Percentiles rank a stretch among this genome's conserved stretches.
Evolutionary conservation across 2,888 invertebrate genomes (phyloP).

Genomic region (Euzetes globulus): DNA sequence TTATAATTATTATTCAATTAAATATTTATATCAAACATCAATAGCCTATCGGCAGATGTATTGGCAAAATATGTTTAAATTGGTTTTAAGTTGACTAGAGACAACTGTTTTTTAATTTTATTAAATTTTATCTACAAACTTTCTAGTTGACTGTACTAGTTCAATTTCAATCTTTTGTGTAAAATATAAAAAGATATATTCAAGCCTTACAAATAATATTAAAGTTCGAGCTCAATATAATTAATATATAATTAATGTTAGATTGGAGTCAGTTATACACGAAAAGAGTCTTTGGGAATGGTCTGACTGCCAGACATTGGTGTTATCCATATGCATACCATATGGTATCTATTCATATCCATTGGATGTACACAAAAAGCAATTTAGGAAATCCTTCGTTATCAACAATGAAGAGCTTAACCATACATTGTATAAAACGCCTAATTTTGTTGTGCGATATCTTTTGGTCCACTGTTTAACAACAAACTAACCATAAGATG

Average conservation of each 20-base stretch:
- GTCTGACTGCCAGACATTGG: background rate
- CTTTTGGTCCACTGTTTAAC: background rate
- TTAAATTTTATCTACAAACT: too few species aligned
- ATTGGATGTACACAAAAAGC: background rate
- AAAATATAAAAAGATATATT: too few species aligned
- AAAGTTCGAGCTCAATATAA: too few species aligned
- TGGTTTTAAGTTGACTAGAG: background rate
- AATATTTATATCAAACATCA: background rate
- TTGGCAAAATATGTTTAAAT: background rate
- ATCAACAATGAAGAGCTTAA: background rate
- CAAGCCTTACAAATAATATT: too few species aligned
- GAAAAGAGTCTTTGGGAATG: background rate
- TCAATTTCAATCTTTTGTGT: too few species aligned
- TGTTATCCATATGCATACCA: constrained; percentile 5
- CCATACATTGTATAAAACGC: background rate
- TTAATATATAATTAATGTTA: background rate
- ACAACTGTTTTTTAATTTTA: too few species aligned
- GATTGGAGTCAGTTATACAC: background rate
- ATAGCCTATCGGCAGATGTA: background rate
- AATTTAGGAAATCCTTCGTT: background rate
- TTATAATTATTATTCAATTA: background rate
- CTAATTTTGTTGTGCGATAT: background rate
- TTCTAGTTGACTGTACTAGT: too few species aligned
- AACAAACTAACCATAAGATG: background rate
- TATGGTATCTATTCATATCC: constrained; percentile 4